Evolutionary conservation across 2,888 invertebrate genomes (phyloP), one percentile per base, ranked within the genome.

Genomic region (Acleris sparsana): DNA sequence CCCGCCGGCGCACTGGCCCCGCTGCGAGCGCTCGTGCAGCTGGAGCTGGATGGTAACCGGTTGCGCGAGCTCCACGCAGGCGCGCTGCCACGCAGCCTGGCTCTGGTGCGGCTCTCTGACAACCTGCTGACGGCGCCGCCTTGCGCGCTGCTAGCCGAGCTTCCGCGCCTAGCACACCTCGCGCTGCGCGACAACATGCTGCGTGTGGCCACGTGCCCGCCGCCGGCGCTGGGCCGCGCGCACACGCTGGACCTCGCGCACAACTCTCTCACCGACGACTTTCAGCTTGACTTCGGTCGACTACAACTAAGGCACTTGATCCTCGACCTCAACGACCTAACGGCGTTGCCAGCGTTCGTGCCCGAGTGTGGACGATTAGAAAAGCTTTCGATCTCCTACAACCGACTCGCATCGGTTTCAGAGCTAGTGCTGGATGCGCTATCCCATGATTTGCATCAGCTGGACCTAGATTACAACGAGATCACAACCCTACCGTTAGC

Each of bases 211-310:
- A 1, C 9, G 33, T 33, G 33, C 9, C 33, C 33, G 71, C 67
- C 72, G 76, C 73, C 1, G 61, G 85, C 72, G 67, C 72, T 25
- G 65, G 56, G 58, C 52, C 67, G 58, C 77, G 80, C 71, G 53
- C 96, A 97, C 74, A 95, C 95, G 70, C 91, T 97, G 18, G 97
- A 97, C 82, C 86, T 97, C 62, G 95, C 96, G 17, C 95, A 96
- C 80, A 97, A 97, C 80, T 94, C 95, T 73, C 93, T 97, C 44
- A 94, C 94, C 59, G 92, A 93, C 59, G 83, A 95, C 65, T 94
- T 95, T 46, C 89, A 92, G 18, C 90, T 94, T 62, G 93, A 94
- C 58, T 95, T 96, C 75, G 94, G 94, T 76, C 94, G 94, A 61
- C 93, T 95, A 51, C 95, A 94, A 72, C 93, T 97, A 46, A 93